Evolutionary conservation across 2,888 invertebrate genomes (phyloP).

Genomic region (Drosophila rubida): DNA sequence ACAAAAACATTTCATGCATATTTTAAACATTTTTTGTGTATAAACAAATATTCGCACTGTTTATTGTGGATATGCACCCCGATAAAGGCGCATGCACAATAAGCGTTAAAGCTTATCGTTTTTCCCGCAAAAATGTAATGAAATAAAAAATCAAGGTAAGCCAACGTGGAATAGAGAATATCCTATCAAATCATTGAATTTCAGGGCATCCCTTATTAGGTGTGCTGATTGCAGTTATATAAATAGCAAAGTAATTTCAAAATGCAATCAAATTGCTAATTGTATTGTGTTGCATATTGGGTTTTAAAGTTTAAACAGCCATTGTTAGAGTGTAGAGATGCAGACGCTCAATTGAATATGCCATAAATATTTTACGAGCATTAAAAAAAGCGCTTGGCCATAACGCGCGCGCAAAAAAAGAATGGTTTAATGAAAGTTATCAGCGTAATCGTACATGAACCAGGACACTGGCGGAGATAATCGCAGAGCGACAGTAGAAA

Average conservation of each 20-base stretch:
- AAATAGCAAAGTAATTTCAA: no score
- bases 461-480: slow-evolving; percentile 2
- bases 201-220: no score
- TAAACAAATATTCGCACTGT: slow-evolving; percentile 12
- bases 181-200: neutral
- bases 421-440: slow-evolving; percentile 51
- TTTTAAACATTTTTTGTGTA: slow-evolving; percentile 29
- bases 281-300: no score
- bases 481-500: slow-evolving; percentile 6
- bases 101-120: slow-evolving; percentile 58
- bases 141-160: neutral
- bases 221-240: no score
- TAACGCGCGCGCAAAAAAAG: slow-evolving; percentile 19
- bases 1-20: slow-evolving; percentile 22
- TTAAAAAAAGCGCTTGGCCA: slow-evolving; percentile 31
- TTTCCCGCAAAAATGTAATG: slow-evolving; percentile 13
- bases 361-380: slow-evolving; percentile 60
- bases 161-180: neutral
- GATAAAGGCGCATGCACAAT: neutral
- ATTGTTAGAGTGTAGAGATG: neutral
- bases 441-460: slow-evolving; percentile 42
- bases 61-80: neutral
- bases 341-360: slow-evolving; percentile 56
- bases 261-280: no score
- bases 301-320: neutral